Percentiles rank a stretch among this genome's conserved stretches.
phyloP scores from a whole-genome alignment of 2,113 vertebrate genomes.

The Steatornis caripensis region DNA sequence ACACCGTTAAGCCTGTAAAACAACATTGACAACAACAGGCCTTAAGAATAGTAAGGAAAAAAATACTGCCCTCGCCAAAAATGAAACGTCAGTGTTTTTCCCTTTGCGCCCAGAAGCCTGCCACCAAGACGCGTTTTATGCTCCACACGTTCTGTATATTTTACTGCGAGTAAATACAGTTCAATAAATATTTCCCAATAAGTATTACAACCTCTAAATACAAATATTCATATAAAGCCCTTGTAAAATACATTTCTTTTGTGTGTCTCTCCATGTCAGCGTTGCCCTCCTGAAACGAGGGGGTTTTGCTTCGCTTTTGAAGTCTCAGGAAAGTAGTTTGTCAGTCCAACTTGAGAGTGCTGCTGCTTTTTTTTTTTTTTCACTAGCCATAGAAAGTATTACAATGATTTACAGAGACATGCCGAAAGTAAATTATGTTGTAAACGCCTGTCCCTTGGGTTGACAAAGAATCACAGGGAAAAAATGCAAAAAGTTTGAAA shows the following conservation, averaged over 20 bases:
- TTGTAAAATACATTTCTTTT: not conserved
- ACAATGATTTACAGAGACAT: conserved; percentile 86
- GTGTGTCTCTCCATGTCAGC: not conserved
- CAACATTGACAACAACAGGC: conserved; percentile 8
- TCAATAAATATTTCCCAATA: not conserved
- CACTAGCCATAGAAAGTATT: conserved; percentile 77
- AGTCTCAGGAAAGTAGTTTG: conserved; percentile 60
- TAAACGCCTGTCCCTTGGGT: conserved; percentile 81
- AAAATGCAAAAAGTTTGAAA: conserved; percentile 84
- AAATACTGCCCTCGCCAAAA: not conserved
- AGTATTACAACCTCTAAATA: not conserved
- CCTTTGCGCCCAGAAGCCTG: not conserved
- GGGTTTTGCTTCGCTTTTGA: not conserved
- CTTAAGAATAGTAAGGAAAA: not conserved
- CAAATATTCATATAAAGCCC: not conserved
- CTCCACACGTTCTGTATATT: not conserved
- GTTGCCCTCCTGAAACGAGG: not conserved
- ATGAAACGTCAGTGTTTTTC: not conserved
- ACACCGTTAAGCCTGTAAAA: not conserved
- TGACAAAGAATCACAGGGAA: conserved; percentile 81
- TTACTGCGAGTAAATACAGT: not conserved
- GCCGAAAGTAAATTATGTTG: conserved; percentile 85
- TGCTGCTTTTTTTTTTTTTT: not conserved
- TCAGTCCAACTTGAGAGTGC: conserved; percentile 45
- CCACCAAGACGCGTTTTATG: not conserved